These are phyloP conservation scores for Hestina assimilis DNA, from an alignment of 1,140 invertebrate species.

Conservation along the genomic window DNA sequence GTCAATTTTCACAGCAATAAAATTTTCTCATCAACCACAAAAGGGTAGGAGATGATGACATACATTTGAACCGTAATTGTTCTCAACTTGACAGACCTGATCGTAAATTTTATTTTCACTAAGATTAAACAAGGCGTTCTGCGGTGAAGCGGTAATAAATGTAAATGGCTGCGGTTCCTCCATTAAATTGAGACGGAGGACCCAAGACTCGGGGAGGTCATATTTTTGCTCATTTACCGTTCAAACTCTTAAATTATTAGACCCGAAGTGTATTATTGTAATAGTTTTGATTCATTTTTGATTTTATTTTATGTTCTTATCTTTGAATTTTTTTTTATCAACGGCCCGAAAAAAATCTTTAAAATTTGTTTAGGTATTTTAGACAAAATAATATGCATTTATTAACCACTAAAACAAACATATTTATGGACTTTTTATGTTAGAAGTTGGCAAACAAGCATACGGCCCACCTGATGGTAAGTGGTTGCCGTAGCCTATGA, in stretches of 20 bases:
- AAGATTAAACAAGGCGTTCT: conserved; percentile 39
- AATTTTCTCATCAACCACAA: conserved; percentile 20
- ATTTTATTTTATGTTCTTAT: too few relatives aligned
- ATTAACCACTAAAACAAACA: too few relatives aligned
- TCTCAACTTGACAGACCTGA: conserved; percentile 34
- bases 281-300: conserved; percentile 4
- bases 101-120: conserved; percentile 41
- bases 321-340: too few relatives aligned
- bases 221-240: conserved; percentile 22
- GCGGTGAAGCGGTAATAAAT: conserved; percentile 37
- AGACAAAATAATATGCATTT: too few relatives aligned
- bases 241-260: conserved; percentile 19
- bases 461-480: too few relatives aligned
- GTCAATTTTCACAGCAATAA: conserved; percentile 18
- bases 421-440: too few relatives aligned
- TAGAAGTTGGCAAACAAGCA: too few relatives aligned
- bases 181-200: conserved; percentile 36
- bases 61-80: conserved; percentile 34
- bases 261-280: conserved; percentile 5
- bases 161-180: conserved; percentile 34
- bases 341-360: too few relatives aligned
- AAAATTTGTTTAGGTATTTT: too few relatives aligned
- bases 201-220: conserved; percentile 31
- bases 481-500: too few relatives aligned
- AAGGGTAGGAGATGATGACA: conserved; percentile 37